A percentile compares a stretch with the other conserved stretches of the same genome.
Conservation (phyloP, 2,888 invertebrate species). For the Aleiodes testaceus region DNA sequence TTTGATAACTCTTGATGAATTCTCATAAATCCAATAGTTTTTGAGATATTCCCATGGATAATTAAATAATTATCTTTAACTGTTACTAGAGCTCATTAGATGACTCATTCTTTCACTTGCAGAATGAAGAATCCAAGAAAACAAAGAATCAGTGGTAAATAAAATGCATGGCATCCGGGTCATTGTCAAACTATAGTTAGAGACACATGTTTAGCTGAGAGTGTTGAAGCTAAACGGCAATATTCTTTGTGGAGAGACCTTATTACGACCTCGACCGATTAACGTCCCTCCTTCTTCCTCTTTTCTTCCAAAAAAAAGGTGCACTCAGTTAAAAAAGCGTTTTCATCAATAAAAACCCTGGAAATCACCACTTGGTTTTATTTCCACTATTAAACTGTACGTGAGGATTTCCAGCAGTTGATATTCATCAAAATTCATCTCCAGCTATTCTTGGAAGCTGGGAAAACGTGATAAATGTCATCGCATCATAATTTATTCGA, state of each 20-base stretch:
- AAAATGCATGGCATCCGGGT: constrained; percentile 64
- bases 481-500: neutral
- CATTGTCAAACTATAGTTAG: constrained; percentile 71
- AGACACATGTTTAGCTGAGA: constrained; percentile 43
- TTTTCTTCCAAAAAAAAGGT: neutral
- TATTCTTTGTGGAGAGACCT: constrained; percentile 53
- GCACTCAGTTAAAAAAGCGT: too few species aligned
- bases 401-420: neutral
- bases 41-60: too few species aligned
- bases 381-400: neutral
- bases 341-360: too few species aligned
- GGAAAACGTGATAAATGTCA: neutral
- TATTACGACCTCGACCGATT: constrained; percentile 62
- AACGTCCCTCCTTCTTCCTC: constrained; percentile 46
- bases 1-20: too few species aligned
- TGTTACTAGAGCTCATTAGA: too few species aligned
- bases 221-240: constrained; percentile 41
- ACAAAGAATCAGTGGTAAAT: constrained; percentile 14
- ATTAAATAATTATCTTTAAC: too few species aligned
- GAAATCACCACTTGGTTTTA: neutral
- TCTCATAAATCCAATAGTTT: too few species aligned
- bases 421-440: neutral
- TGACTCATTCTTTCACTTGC: too few species aligned
- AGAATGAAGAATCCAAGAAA: neutral
- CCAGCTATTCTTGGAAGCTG: constrained; percentile 12